Conservation (phyloP, 1,140 invertebrate species). For the Camponotus floridanus region DNA sequence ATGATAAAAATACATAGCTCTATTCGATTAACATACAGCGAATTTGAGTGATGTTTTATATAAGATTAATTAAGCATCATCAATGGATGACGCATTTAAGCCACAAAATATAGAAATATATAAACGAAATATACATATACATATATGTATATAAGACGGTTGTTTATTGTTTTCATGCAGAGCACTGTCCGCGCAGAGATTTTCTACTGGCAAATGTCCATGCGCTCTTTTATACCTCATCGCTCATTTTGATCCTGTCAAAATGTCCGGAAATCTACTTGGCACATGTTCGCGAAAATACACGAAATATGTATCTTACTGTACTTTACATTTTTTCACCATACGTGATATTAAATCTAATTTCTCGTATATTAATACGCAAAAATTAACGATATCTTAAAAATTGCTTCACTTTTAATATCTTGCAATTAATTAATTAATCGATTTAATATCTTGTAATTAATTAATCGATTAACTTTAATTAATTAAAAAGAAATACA, state of each 20-base stretch:
- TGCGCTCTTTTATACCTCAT: not conserved
- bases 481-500: not conserved
- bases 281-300: conserved; percentile 21
- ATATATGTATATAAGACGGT: conserved; percentile 5
- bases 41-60: not conserved
- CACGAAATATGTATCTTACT: not conserved
- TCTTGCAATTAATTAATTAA: not conserved
- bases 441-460: not conserved
- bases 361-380: not conserved
- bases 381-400: not conserved
- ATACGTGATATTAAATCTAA: not conserved
- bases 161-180: conserved; percentile 62
- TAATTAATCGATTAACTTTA: not conserved
- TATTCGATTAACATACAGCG: not conserved
- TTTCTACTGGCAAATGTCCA: conserved; percentile 52
- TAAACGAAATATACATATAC: not conserved
- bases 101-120: not conserved
- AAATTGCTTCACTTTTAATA: not conserved
- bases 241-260: conserved; percentile 10
- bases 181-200: conserved; percentile 46
- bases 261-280: conserved; percentile 23
- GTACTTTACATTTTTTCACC: not conserved
- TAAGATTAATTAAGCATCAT: not conserved
- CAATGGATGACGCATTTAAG: not conserved
- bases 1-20: too few relatives aligned